A percentile compares a stretch with the other conserved stretches of the same genome.
These are phyloP conservation scores for Hirtodrosophila cameraria DNA, from an alignment of 2,888 invertebrate species.

Conservation along the genomic window DNA sequence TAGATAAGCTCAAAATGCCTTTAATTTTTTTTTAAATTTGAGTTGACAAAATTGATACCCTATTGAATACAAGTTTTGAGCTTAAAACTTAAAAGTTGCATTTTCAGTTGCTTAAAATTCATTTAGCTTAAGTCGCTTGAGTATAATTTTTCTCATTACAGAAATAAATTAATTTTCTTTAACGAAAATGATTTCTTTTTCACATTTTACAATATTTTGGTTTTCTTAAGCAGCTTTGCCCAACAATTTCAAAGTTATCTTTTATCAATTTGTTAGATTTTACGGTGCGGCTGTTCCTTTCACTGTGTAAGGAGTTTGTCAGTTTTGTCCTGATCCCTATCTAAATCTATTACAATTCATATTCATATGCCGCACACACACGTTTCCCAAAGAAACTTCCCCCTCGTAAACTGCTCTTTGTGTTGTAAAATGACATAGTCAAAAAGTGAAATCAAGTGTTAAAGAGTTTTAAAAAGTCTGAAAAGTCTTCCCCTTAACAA, in stretches of 20 bases:
- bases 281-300: slow-evolving; percentile 62
- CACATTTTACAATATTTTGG: slow-evolving; percentile 37
- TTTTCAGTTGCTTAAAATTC: slow-evolving; percentile 17
- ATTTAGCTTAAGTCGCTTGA: slow-evolving; percentile 52
- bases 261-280: slow-evolving; percentile 62
- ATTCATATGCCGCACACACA: slow-evolving; percentile 69
- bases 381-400: neutral
- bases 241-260: slow-evolving; percentile 36
- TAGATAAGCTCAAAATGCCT: slow-evolving; percentile 44
- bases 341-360: slow-evolving; percentile 75
- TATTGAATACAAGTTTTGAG: slow-evolving; percentile 18
- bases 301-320: slow-evolving; percentile 31
- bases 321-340: slow-evolving; percentile 63
- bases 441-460: slow-evolving; percentile 76
- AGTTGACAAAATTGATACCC: slow-evolving; percentile 22
- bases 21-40: slow-evolving; percentile 6
- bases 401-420: neutral
- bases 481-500: slow-evolving; percentile 33
- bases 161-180: slow-evolving; percentile 54
- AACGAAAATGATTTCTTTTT: slow-evolving; percentile 26
- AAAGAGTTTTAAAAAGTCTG: slow-evolving; percentile 64
- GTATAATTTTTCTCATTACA: slow-evolving; percentile 22
- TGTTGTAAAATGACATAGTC: slow-evolving; percentile 31
- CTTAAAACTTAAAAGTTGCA: no score
- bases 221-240: slow-evolving; percentile 33